These are phyloP conservation scores for Microhierax caerulescens DNA, from an alignment of 2,797 vertebrate species.

Conservation along the genomic window DNA sequence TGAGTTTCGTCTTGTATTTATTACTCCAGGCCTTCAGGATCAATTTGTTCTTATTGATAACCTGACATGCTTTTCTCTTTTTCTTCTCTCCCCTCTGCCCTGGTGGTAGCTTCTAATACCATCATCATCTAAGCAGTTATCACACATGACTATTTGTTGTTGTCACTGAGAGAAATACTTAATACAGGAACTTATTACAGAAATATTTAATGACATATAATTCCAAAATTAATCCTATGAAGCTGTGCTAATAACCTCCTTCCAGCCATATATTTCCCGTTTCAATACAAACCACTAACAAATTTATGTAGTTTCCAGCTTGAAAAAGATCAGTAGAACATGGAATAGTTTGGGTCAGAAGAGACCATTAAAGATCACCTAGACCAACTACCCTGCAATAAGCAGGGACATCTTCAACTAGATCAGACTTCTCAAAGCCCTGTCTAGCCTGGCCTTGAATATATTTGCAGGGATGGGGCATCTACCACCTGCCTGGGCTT, in stretches of 20 bases:
- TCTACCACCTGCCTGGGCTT: neutral
- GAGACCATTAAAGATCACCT: neutral
- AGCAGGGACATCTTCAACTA: neutral
- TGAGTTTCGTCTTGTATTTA: neutral
- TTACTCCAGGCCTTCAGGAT: neutral
- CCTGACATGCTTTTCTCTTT: neutral
- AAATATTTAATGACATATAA: neutral
- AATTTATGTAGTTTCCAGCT: neutral
- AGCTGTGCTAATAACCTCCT: neutral
- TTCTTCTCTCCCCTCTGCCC: fast-evolving
- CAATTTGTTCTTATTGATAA: neutral
- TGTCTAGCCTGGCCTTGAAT: neutral
- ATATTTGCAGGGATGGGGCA: neutral
- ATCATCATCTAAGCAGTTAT: neutral
- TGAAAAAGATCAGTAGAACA: neutral
- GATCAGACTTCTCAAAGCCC: neutral
- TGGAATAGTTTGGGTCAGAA: neutral
- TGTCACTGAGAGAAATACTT: neutral
- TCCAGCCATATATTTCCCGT: neutral
- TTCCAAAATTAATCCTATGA: neutral
- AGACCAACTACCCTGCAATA: neutral
- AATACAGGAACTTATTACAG: neutral
- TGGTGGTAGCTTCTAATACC: neutral
- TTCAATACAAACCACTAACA: neutral
- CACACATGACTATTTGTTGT: neutral